Evolutionary conservation across 2,797 vertebrate species (phyloP), one percentile per base, ranked within the genome.

Genomic region (Sternarchorhynchus goeldii): DNA sequence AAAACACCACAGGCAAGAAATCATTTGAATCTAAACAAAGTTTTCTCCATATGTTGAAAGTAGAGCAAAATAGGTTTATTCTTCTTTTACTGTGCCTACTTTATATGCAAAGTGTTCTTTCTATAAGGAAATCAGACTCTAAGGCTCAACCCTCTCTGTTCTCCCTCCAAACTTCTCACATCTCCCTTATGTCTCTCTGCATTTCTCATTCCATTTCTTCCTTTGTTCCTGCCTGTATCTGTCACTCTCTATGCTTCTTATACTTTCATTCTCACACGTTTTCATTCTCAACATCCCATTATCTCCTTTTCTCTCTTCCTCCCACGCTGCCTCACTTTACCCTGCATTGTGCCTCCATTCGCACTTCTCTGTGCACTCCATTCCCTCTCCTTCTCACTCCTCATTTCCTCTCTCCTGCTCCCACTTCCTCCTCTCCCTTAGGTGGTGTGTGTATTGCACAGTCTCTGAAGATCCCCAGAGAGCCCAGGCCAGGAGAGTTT

Each of bases 401-500:
- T 16, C 16, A 41, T 62, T 29, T 32, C 25, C 18, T 2, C 70
- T 36, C 32, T 14, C 14, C 25, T 29, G 56, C 39, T 58, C 36
- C 81, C 2, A 80, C 50, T 68, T 59, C 76, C 70, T 32, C 75
- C 59, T 72, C 45, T 18, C 77, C 73, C 85, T 82, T 91, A 98
- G 97, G 96, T 88, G 95, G 94, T 60, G 96, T 99, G 82, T 99
- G 97, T 79, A 97, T 99, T 86, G 97, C 97, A 86, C 97, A 98
- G 83, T 98, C 97, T 17, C 91, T 98, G 87, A 99, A 96, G 93
- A 94, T 99, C 73, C 97, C 95, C 60, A 93, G 96, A 55, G 97
- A 99, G 81, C 97, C 97, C 0, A 94, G 91, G 88, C 92, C 90
- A 41, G 95, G 96, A 82, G 96, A 98, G 89, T 99, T 97, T 82